Percentiles rank a stretch among this genome's conserved stretches.
These are phyloP conservation scores for Gavialis gangeticus DNA, from an alignment of 2,113 vertebrate species.

Conservation along the genomic window DNA sequence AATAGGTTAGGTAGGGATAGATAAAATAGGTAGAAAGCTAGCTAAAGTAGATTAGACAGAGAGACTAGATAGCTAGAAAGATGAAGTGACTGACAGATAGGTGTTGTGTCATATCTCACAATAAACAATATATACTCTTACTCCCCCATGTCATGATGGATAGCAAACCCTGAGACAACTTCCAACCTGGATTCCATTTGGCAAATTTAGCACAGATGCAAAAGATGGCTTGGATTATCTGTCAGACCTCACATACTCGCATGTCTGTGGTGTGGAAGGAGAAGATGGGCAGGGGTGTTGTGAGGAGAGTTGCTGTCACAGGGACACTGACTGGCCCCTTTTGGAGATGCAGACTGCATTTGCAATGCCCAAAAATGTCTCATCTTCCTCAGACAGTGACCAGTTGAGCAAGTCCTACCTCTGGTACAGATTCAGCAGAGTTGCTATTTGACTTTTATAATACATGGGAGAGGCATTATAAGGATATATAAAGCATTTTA, in stretches of 20 bases:
- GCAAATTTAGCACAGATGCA: conserved; percentile 72
- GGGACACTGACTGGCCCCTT: not conserved
- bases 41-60: conserved; percentile 68
- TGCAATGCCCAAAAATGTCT: conserved; percentile 32
- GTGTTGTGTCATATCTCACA: conserved; percentile 74
- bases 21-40: conserved; percentile 28
- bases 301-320: conserved; percentile 29
- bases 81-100: conserved; percentile 77
- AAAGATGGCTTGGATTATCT: conserved; percentile 67
- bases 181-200: conserved; percentile 73
- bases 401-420: not conserved
- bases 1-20: conserved; percentile 31
- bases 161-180: conserved; percentile 75
- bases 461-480: conserved; percentile 44
- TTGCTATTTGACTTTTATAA: conserved; percentile 46
- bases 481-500: conserved; percentile 55
- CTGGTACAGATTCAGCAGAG: not conserved
- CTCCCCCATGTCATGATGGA: conserved; percentile 75
- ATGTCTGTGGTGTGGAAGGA: rapidly evolving
- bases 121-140: conserved; percentile 74
- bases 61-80: conserved; percentile 68
- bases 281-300: not conserved
- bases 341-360: conserved; percentile 39
- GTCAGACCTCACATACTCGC: conserved; percentile 37
- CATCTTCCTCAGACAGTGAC: not conserved